These are phyloP conservation scores for Philopedon plagiatum DNA, from an alignment of 2,888 invertebrate species.

Conservation along the genomic window DNA sequence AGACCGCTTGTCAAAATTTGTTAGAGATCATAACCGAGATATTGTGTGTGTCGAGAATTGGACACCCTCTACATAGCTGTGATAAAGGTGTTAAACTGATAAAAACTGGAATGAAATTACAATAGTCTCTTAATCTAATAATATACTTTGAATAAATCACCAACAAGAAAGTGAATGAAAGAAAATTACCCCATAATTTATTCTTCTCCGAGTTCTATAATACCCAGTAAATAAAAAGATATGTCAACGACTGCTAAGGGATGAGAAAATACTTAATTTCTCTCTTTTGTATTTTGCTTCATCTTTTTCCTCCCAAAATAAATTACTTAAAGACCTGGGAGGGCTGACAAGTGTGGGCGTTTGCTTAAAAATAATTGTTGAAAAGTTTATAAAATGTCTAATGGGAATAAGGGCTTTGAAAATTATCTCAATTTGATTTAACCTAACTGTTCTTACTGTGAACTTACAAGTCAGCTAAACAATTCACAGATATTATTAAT, in stretches of 20 bases:
- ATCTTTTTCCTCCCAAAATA: not conserved
- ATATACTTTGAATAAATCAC: not conserved
- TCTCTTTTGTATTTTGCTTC: not conserved
- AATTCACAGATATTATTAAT: too few species aligned
- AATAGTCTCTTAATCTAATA: too few species aligned
- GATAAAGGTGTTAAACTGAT: too few species aligned
- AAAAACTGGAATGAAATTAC: too few species aligned
- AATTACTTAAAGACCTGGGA: not conserved
- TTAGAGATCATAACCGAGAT: too few species aligned
- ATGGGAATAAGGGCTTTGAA: not conserved
- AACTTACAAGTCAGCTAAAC: too few species aligned
- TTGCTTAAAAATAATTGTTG: not conserved
- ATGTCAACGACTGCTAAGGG: not conserved
- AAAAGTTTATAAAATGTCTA: not conserved
- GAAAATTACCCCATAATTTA: not conserved
- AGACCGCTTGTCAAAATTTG: too few species aligned
- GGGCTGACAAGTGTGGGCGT: not conserved
- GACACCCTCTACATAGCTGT: too few species aligned
- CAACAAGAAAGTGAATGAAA: not conserved
- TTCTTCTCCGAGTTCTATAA: not conserved
- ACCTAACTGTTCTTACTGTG: too few species aligned
- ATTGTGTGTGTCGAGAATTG: too few species aligned
- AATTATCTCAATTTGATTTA: too few species aligned
- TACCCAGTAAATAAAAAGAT: slow-evolving; percentile 4
- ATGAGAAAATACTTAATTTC: slow-evolving; percentile 3